Conservation (phyloP, 1,140 invertebrate species). For the Drosophila pallidifrons region DNA sequence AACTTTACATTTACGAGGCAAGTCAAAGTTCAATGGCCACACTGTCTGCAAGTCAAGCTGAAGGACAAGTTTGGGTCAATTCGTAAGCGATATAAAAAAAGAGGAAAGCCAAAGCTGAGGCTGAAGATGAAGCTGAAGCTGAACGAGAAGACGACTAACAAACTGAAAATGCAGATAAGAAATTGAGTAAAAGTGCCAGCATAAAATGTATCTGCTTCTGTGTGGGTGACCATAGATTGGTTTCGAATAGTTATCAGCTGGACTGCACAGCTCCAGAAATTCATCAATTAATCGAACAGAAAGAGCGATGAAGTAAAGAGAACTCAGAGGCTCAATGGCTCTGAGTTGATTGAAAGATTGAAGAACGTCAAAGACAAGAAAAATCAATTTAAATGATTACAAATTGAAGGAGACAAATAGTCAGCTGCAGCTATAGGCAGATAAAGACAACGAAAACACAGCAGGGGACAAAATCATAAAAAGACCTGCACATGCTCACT, state of each 20-base stretch:
- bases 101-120: background rate
- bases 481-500: slow-evolving; percentile 41
- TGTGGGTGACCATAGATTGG: slow-evolving; percentile 41
- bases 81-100: slow-evolving; percentile 6
- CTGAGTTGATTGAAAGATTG: slow-evolving; percentile 49
- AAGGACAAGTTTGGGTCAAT: slow-evolving; percentile 51
- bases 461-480: slow-evolving; percentile 42
- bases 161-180: slow-evolving; percentile 37
- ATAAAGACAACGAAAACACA: slow-evolving; percentile 49
- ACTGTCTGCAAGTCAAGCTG: slow-evolving; percentile 55
- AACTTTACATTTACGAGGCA: slow-evolving; percentile 13
- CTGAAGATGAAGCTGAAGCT: too few relatives aligned
- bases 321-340: slow-evolving; percentile 24
- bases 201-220: slow-evolving; percentile 21
- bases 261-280: slow-evolving; percentile 54
- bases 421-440: slow-evolving; percentile 42
- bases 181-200: slow-evolving; percentile 39
- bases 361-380: slow-evolving; percentile 70
- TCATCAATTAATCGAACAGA: slow-evolving; percentile 71
- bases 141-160: slow-evolving; percentile 5
- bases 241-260: slow-evolving; percentile 62
- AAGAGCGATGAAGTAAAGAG: background rate
- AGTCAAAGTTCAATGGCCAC: slow-evolving; percentile 68
- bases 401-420: slow-evolving; percentile 81
- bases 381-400: slow-evolving; percentile 84